Evolutionary conservation across 2,113 vertebrate genomes (phyloP), one percentile per base, ranked within the genome.

Genomic region (Tor tambroides): DNA sequence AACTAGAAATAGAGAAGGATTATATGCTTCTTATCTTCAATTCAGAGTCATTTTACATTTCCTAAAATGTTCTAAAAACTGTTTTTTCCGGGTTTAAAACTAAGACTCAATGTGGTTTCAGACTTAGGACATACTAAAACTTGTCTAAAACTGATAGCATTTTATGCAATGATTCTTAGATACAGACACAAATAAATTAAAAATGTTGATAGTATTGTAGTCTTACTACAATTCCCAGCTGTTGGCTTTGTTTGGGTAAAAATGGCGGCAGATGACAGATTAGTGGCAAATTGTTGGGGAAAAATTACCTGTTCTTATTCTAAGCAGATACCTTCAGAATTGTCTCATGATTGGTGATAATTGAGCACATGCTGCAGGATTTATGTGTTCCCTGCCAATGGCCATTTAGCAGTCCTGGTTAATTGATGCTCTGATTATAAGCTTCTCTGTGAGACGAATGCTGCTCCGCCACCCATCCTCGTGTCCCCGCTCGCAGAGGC

Each of bases 261-360:
- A 87, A 89, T 87, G 43, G 82, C 69, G 67, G 80, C 88, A 69
- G 89, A 80, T 90, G 86, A 88, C 65, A 88, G 84, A 43, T 83
- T 83, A 90, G 87, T 74, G 82, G 74, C 69, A 72, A 83, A 54
- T 80, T 56, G 86, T 38, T 21, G 10, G 51, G 77, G 85, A 86
- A 61, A 91, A 91, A 92, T 86, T 90, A 92, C 91, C 91, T 93
- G 92, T 93, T 94, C 77, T 75, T 86, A 69, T 91, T 93, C 91
- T 90, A 91, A 92, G 91, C 89, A 91, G 91, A 92, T 88, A 87
- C 89, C 91, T 93, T 89, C 86, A 85, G 90, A 93, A 94, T 93
- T 92, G 91, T 94, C 91, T 94, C 87, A 93, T 92, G 93, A 95
- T 94, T 93, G 89, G 91, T 82, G 85, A 89, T 91, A 94, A 94